Conservation (phyloP, 2,888 invertebrate species). For the Elmis aenea region DNA sequence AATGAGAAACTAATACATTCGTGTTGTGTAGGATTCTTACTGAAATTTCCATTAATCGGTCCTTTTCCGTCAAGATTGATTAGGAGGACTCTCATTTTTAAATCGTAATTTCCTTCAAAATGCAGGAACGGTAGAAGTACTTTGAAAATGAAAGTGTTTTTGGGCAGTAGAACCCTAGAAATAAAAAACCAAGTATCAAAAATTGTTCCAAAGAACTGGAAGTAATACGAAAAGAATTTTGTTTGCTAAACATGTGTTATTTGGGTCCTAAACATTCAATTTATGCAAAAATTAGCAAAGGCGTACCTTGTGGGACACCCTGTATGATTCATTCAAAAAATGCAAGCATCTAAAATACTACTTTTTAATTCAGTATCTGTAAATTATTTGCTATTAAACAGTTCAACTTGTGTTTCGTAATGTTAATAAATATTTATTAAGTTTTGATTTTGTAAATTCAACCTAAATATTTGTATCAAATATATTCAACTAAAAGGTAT, state of each 20-base stretch:
- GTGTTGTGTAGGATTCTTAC: slow-evolving; percentile 48
- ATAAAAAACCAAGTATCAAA: slow-evolving; percentile 1
- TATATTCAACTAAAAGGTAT: background rate
- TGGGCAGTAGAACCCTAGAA: no score
- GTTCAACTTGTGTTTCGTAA: no score
- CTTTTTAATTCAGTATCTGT: no score
- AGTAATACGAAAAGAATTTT: slow-evolving; percentile 7
- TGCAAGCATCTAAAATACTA: no score
- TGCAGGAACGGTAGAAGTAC: slow-evolving; percentile 54
- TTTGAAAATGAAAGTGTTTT: slow-evolving; percentile 60
- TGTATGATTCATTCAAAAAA: no score
- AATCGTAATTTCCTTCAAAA: slow-evolving; percentile 63
- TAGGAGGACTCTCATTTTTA: slow-evolving; percentile 61
- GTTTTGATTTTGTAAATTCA: no score
- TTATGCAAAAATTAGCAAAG: no score
- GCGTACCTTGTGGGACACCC: no score
- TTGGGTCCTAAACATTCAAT: no score
- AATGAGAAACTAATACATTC: slow-evolving; percentile 1
- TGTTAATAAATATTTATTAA: no score
- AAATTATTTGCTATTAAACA: no score
- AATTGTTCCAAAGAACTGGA: slow-evolving; percentile 4
- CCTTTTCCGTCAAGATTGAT: slow-evolving; percentile 60
- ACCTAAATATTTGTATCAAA: background rate
- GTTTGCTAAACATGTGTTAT: no score
- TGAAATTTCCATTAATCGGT: slow-evolving; percentile 61